Conservation (phyloP, 2,888 invertebrate species). For the Lydus trimaculatus region DNA sequence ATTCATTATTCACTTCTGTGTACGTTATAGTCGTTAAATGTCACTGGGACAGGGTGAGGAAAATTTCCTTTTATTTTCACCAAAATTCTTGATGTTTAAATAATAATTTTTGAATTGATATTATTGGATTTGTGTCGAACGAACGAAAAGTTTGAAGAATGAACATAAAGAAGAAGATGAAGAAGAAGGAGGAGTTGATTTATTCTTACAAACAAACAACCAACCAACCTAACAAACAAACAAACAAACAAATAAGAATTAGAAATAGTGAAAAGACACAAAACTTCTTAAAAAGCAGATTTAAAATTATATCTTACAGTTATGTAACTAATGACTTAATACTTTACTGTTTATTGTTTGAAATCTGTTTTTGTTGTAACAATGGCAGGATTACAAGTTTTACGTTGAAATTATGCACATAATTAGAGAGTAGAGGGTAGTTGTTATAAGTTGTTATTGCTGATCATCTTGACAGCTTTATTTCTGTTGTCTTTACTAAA, state of each 20-base stretch:
- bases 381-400: constrained; percentile 25
- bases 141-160: neutral
- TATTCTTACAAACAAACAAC: neutral
- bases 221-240: neutral
- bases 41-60: neutral
- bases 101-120: neutral
- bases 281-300: constrained; percentile 15
- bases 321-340: constrained; percentile 28
- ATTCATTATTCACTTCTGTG: neutral
- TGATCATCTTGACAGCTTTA: neutral
- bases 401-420: constrained; percentile 31
- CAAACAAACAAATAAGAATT: neutral
- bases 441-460: neutral
- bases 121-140: constrained; percentile 7
- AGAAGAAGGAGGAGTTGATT: neutral
- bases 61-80: neutral
- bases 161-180: no score
- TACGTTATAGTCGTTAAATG: neutral
- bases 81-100: neutral
- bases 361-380: constrained; percentile 26
- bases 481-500: no score
- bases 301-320: constrained; percentile 24
- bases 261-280: constrained; percentile 10
- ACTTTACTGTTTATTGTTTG: constrained; percentile 30
- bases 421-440: constrained; percentile 18